Percentiles rank a stretch among this genome's conserved stretches.
phyloP scores from a whole-genome alignment of 2,113 vertebrate species.

The Centropristis striata region DNA sequence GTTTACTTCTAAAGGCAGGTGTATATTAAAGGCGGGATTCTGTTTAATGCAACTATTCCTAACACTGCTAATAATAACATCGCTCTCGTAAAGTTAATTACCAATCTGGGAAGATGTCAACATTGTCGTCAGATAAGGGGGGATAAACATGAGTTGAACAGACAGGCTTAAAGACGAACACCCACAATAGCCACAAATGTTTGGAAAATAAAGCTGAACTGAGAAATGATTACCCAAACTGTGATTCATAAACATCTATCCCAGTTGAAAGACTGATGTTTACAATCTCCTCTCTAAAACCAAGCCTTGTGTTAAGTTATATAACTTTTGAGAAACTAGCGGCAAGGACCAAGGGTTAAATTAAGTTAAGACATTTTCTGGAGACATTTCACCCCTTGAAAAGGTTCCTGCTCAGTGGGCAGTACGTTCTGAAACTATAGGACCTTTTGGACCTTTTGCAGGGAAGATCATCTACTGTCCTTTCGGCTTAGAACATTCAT shows the following conservation, averaged over 20 bases:
- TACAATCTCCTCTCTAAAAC: neutral
- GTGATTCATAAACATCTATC: neutral
- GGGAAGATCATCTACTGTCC: too few relatives aligned
- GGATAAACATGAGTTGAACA: neutral
- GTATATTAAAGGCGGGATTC: conserved; percentile 6
- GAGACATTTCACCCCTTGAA: too few relatives aligned
- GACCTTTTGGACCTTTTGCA: too few relatives aligned
- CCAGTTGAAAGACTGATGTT: neutral
- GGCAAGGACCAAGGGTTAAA: too few relatives aligned
- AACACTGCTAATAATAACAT: neutral
- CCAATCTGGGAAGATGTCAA: neutral
- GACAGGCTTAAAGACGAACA: neutral
- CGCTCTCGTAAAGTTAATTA: neutral
- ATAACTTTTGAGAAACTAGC: too few relatives aligned
- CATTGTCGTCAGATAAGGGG: neutral
- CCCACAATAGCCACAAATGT: neutral
- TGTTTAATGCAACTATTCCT: conserved; percentile 13
- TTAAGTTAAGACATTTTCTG: too few relatives aligned
- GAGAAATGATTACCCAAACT: neutral
- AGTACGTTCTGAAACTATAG: too few relatives aligned
- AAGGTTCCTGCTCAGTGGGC: too few relatives aligned
- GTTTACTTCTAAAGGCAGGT: conserved; percentile 31
- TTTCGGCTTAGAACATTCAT: too few relatives aligned
- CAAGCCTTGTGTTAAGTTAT: neutral
- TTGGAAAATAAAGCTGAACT: too few relatives aligned